Percentiles rank a stretch among this genome's conserved stretches.
Conservation (phyloP, 2,888 invertebrate genomes). For the Neoitamus cyanurus region DNA sequence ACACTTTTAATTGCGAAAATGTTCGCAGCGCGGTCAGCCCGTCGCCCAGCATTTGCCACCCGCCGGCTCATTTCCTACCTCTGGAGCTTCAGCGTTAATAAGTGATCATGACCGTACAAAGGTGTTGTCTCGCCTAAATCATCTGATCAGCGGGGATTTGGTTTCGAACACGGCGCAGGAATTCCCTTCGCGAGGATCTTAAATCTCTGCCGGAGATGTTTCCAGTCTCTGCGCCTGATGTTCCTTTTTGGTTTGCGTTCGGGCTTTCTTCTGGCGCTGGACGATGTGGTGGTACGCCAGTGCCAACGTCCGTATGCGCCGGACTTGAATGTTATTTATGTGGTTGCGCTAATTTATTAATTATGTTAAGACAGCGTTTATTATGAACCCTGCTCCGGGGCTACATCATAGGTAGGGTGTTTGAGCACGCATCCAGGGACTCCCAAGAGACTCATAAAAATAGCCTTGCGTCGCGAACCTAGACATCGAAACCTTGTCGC, state of each 20-base stretch:
- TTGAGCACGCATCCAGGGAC: conserved; percentile 23
- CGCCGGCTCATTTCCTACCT: conserved; percentile 43
- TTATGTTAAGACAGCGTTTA: conserved; percentile 50
- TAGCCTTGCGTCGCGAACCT: conserved; percentile 13
- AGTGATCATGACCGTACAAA: conserved; percentile 50
- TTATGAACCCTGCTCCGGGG: conserved; percentile 31
- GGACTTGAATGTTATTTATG: conserved; percentile 50
- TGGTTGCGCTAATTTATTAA: conserved; percentile 52
- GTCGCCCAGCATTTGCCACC: conserved; percentile 23
- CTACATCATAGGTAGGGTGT: conserved; percentile 18
- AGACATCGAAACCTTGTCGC: conserved; percentile 49
- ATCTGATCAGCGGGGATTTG: conserved; percentile 51
- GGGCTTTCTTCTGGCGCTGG: background rate
- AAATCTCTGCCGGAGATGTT: conserved; percentile 48
- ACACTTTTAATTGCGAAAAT: conserved; percentile 12
- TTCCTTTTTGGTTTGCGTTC: background rate
- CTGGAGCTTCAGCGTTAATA: conserved; percentile 48
- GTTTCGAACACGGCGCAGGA: conserved; percentile 51
- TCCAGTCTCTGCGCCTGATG: background rate
- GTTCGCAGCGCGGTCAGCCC: background rate
- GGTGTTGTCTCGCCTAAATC: conserved; percentile 53
- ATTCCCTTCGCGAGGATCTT: conserved; percentile 49
- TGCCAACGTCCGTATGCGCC: conserved; percentile 9
- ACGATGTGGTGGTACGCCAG: background rate
- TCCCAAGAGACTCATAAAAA: conserved; percentile 32